Conservation (phyloP, 1,140 invertebrate genomes). For the Phymorhynchus buccinoides region DNA sequence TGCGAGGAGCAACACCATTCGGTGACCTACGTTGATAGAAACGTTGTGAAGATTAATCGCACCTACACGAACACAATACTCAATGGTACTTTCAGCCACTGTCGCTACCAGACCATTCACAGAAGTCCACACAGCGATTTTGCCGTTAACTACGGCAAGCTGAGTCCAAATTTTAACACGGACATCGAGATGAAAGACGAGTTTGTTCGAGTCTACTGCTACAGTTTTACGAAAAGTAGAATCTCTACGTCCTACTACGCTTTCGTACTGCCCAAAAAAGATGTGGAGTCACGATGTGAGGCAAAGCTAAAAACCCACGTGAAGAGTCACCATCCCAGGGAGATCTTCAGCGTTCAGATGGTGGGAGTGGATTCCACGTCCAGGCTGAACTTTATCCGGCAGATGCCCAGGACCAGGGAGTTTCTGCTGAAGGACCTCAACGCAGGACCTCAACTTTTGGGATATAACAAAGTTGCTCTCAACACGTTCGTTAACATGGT, state of each 20-base stretch:
- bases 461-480: constrained; percentile 71
- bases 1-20: constrained; percentile 76
- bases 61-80: constrained; percentile 55
- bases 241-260: constrained; percentile 74
- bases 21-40: constrained; percentile 69
- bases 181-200: no score
- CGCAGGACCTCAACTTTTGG: constrained; percentile 66
- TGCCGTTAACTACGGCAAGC: constrained; percentile 39
- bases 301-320: constrained; percentile 49
- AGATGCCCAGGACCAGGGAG: constrained; percentile 82
- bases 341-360: constrained; percentile 78
- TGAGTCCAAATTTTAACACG: constrained; percentile 34
- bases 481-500: constrained; percentile 73
- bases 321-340: constrained; percentile 46
- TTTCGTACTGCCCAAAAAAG: constrained; percentile 69
- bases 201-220: no score
- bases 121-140: constrained; percentile 53
- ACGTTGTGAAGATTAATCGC: constrained; percentile 61
- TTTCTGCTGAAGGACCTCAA: constrained; percentile 74
- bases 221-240: constrained; percentile 49
- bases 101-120: constrained; percentile 65
- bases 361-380: constrained; percentile 90
- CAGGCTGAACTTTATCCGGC: constrained; percentile 86
- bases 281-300: no score
- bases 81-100: constrained; percentile 63